Evolutionary conservation across 2,888 invertebrate species (phyloP).

Genomic region (Augochlorella aurata): DNA sequence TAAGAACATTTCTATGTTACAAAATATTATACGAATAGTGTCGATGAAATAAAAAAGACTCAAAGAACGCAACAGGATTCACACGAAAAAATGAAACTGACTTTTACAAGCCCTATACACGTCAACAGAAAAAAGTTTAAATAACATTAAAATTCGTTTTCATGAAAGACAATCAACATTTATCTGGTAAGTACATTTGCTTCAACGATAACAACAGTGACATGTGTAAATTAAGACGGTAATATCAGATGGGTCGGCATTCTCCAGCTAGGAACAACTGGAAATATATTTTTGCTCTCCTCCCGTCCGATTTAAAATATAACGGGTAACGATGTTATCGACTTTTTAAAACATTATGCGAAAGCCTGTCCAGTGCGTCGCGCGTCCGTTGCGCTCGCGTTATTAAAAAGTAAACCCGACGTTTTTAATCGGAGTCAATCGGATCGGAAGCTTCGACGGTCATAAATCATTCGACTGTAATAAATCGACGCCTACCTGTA

Average conservation of each 20-base stretch:
- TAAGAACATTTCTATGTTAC: not conserved
- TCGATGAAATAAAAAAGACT: not conserved
- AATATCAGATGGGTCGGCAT: not conserved
- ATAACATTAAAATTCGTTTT: not conserved
- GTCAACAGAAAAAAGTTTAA: too few relatives aligned
- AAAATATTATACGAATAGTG: not conserved
- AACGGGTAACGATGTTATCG: conserved; percentile 13
- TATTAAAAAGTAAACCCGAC: conserved; percentile 8
- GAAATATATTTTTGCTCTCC: not conserved
- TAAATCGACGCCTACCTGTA: conserved; percentile 20
- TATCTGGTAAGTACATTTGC: not conserved
- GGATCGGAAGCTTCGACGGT: not conserved
- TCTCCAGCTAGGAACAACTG: not conserved
- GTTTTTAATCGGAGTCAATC: not conserved
- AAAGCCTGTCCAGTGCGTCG: conserved; percentile 13
- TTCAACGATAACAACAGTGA: not conserved
- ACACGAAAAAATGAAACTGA: too few relatives aligned
- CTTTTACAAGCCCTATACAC: too few relatives aligned
- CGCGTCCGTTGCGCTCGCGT: not conserved
- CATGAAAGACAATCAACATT: not conserved
- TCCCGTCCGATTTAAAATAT: not conserved
- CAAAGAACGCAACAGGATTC: not conserved
- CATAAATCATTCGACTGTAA: conserved; percentile 1
- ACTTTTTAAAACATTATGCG: conserved; percentile 13
- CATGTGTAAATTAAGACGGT: not conserved